Conservation (phyloP, 2,888 invertebrate genomes). For the Synanthedon formicaeformis region DNA sequence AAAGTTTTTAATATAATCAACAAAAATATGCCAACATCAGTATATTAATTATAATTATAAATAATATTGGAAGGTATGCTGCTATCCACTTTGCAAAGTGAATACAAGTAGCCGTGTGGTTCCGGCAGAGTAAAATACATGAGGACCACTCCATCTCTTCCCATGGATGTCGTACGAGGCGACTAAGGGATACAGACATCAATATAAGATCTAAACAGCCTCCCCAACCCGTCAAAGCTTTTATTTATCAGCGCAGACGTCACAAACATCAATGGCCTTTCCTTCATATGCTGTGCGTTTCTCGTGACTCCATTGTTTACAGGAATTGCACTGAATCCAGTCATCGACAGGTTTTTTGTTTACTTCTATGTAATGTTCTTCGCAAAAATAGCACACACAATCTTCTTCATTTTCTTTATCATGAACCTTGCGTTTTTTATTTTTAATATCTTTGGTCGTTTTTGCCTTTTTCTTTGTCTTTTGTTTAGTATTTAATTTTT, state of each 20-base stretch:
- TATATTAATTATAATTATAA: slow-evolving; percentile 1
- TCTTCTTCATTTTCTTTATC: neutral
- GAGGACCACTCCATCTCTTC: no score
- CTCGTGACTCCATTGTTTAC: slow-evolving; percentile 1
- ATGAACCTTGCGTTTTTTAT: neutral
- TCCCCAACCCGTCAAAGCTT: neutral
- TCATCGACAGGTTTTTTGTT: neutral
- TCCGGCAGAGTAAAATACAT: no score
- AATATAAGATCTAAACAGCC: no score
- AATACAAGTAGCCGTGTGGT: neutral
- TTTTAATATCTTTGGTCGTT: neutral
- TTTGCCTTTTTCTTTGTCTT: neutral
- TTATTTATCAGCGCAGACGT: neutral
- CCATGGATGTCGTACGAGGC: no score
- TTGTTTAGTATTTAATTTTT: neutral
- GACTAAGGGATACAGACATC: no score
- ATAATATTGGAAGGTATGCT: neutral
- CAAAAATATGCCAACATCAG: neutral
- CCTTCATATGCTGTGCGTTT: slow-evolving; percentile 1
- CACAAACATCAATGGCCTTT: neutral
- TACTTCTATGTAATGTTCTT: neutral
- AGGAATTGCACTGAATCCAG: slow-evolving; percentile 1
- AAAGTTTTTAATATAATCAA: slow-evolving; percentile 2
- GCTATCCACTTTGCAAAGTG: neutral
- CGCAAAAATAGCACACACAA: neutral